Evolutionary conservation across 2,797 vertebrate genomes (phyloP), one percentile per base, ranked within the genome.

Genomic region (Peromyscus aztecus): DNA sequence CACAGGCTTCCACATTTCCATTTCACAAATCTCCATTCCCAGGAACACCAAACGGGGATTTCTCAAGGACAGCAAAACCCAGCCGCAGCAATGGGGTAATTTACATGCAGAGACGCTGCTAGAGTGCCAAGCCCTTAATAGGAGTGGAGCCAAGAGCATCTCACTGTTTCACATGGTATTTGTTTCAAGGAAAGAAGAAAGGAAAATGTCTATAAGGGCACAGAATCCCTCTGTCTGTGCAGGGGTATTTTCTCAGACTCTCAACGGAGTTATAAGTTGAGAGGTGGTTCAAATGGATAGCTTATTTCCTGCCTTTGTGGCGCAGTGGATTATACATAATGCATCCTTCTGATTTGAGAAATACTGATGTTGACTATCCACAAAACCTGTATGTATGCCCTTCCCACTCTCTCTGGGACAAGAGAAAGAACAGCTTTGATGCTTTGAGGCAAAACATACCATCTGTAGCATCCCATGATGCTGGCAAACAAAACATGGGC

Each of bases 1-100:
- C 93, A 89, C 29, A 40, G 46, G 57, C 55, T 43, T 94, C 80
- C 49, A 10, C 49, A 43, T 92, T 96, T 95, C 94, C 91, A 92
- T 57, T 89, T 97, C 90, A 95, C 71, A 87, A 71, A 92, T 43
- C 71, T 77, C 84, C 21, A 43, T 81, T 88, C 94, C 94, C 65
- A 91, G 78, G 81, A 95, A 90, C 96, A 89, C 49, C 69, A 88
- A 85, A 67, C 6, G 27, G 61, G 78, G 69, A 93, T 94, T 92
- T 92, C 91, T 94, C 96, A 78, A 95, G 75, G 73, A 83, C 49
- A 21, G 12, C 11, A 29, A 77, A 89, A 63, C 13, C 52, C 0
- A 31, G 57, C 40, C 57, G 49, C 63, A 61, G 55, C 63, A 1
- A 8, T 2, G 43, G 63, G 17, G 21, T 55, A 2, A 87, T 96